Base-by-base conservation (phyloP, 2,113 vertebrate genomes). In the Cryptomyrus ogoouensis region DNA sequence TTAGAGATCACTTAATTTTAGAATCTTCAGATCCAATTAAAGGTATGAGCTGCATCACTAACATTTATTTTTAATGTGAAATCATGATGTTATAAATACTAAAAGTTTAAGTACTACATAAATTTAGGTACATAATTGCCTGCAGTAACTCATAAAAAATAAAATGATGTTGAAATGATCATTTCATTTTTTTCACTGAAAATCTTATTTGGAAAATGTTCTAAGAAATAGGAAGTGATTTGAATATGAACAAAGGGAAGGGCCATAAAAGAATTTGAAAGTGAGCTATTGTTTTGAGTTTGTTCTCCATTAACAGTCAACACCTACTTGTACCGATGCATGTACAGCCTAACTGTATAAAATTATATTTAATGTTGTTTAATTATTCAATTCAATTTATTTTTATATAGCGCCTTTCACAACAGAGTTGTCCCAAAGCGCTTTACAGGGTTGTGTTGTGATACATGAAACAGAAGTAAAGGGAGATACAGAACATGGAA, bases 1-100 rank as follows among this genome's bases (percentile, higher is more conserved):
- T 84, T 84, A 80, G 74, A 42, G 15, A 15, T 77, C 70, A 39
- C 12, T 42, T 42, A 80, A 80, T 80, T 80, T 80, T 42, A 80
- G 35, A 80, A 39, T 80, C 35, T 42, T 80, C 74, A 80, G 74
- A 80, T 80, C 74, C 74, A 80, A 80, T 80, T 80, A 80, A 39
- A 70, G 62, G 31, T 8, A 80, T 80, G 31, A 80, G 74, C 74
- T 35, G 35, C 35, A 80, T 39, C 74, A 42, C 74, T 80, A 80
- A 80, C 70, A 77, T 77, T 80, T 39, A 80, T 80, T 80, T 80
- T 39, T 42, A 39, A 42, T 19, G 35, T 80, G 31, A 80, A 80
- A 80, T 42, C 35, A 80, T 80, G 13, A 80, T 42, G 35, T 17
- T 42, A 7, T 39, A 42, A 80, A 80, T 80, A 17, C 74, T 17